Base-by-base conservation (phyloP, 2,113 vertebrate species). In the Oreocharis arfaki region DNA sequence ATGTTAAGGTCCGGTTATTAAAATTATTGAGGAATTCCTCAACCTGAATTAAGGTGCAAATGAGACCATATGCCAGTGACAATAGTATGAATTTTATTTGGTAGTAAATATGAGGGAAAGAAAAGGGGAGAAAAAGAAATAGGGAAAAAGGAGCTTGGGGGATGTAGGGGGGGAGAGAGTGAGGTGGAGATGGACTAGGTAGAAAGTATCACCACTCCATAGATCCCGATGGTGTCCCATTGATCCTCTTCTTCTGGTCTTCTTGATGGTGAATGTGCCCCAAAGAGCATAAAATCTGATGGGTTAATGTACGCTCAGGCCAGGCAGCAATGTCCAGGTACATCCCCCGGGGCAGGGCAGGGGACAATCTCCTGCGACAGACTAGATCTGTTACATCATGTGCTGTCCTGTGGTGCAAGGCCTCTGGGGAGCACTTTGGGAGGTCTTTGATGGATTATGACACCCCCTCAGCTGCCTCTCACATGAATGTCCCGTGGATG, bases 341-440 rank as follows among this genome's bases (percentile, higher is more conserved):
- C 3, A 4, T 60, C n/a, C 57, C 24, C 35, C 1, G 4, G 7
- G 15, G 4, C 2, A 4, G 57, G 23, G n/a, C 2, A 4, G n/a
- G n/a, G n/a, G 10, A 9, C n/a, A 37, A n/a, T 60, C n/a, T 60
- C n/a, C 18, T 60, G n/a, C n/a, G 26, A 8, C 23, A 60, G 57
- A 37, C 57, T 37, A 16, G 23, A 18, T 60, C 7, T 18, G 57
- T 37, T 37, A 12, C 16, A 60, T 37, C 35, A 27, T 1, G 7
- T 37, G 24, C 35, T 37, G 24, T 37, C 57, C 57, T 37, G 35
- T 60, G 35, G 57, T 59, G n/a, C 57, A 37, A 59, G 7, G n/a
- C 23, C n/a, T 59, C 23, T 26, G 57, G 57, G n/a, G n/a, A 37
- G 57, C 5, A 1, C 16, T 37, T 37, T 18, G n/a, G 23, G 15